phyloP scores from a whole-genome alignment of 2,113 vertebrate genomes.

The Neoarius graeffei region DNA sequence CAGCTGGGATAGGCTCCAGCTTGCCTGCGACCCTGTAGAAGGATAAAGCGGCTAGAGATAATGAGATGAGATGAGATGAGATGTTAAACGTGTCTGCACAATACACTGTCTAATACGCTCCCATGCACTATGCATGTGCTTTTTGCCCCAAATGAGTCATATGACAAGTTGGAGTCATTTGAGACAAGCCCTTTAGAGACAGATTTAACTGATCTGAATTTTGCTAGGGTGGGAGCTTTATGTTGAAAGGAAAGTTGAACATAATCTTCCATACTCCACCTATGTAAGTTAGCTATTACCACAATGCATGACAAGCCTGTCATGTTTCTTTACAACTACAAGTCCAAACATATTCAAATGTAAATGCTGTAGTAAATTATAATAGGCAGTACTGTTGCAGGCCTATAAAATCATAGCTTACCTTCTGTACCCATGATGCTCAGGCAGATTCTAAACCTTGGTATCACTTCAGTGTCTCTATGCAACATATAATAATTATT shows the following conservation, averaged over 20 bases:
- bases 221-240: neutral
- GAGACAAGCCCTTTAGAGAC: neutral
- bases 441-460: neutral
- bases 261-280: neutral
- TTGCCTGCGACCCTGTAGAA: too few species aligned
- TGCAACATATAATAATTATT: neutral
- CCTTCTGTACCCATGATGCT: neutral
- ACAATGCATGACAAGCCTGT: neutral
- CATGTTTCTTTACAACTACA: neutral
- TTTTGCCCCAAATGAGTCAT: too few species aligned
- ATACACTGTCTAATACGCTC: too few species aligned
- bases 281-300: neutral
- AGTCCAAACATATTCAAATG: neutral
- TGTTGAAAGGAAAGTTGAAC: neutral
- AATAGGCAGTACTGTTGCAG: neutral
- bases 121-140: too few species aligned
- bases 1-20: too few species aligned
- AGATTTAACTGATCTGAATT: neutral
- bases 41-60: too few species aligned
- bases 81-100: neutral
- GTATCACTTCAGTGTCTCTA: neutral
- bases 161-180: too few species aligned
- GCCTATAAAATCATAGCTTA: neutral
- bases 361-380: neutral
- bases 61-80: too few species aligned